Conservation (phyloP, 2,113 vertebrate species). For the Festucalex cinctus region DNA sequence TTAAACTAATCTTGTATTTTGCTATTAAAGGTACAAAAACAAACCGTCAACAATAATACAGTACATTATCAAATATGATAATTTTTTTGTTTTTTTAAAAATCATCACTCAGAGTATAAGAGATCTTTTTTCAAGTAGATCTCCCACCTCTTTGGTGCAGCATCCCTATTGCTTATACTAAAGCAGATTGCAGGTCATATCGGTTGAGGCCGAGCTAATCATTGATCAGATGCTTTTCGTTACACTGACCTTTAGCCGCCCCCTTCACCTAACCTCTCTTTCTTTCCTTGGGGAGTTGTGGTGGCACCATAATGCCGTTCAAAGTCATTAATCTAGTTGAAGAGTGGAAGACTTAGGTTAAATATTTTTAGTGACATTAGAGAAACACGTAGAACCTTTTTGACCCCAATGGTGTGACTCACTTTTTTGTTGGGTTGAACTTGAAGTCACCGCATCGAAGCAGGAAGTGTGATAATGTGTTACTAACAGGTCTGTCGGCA, state of each 20-base stretch:
- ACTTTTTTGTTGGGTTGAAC: conserved; percentile 44
- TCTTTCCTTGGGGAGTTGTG: not conserved
- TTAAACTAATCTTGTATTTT: too few relatives aligned
- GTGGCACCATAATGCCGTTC: not conserved
- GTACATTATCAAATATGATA: not conserved
- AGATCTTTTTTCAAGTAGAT: too few relatives aligned
- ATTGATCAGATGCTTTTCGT: conserved; percentile 44
- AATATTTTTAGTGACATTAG: conserved; percentile 9
- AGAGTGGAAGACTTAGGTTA: not conserved
- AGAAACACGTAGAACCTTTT: conserved; percentile 15
- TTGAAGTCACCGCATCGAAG: conserved; percentile 52
- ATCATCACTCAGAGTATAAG: too few relatives aligned
- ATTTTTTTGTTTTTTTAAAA: not conserved
- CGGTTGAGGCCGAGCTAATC: conserved; percentile 43
- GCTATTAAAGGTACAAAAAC: not conserved
- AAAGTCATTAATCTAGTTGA: not conserved
- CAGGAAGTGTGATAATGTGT: conserved; percentile 62
- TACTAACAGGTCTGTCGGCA: conserved; percentile 52
- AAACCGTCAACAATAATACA: not conserved
- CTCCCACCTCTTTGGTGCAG: conserved; percentile 9
- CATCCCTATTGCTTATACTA: conserved; percentile 16
- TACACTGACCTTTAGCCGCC: conserved; percentile 27
- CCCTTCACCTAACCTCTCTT: not conserved
- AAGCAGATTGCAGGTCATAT: conserved; percentile 17
- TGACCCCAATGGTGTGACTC: conserved; percentile 19